A percentile compares a stretch with the other conserved stretches of the same genome.
These are phyloP conservation scores for Antigone vipio DNA, from an alignment of 2,113 vertebrate species.

Conservation along the genomic window DNA sequence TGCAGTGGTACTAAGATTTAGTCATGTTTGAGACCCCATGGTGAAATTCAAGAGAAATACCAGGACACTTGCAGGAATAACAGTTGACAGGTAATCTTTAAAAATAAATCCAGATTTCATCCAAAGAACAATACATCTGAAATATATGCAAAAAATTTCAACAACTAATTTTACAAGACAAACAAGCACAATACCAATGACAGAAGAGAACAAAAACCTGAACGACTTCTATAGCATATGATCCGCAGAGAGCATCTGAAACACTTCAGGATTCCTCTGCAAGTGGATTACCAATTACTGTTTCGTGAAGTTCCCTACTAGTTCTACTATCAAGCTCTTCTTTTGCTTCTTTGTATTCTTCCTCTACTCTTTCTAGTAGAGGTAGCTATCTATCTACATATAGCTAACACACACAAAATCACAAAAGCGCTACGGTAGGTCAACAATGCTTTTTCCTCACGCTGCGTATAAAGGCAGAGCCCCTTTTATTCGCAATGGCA, in stretches of 20 bases:
- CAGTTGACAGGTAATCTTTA: neutral
- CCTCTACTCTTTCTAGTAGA: neutral
- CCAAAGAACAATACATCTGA: neutral
- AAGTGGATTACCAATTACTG: neutral
- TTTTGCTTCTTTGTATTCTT: neutral
- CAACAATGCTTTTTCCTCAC: neutral
- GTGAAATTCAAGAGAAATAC: neutral
- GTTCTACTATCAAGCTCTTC: neutral
- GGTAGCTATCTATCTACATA: neutral
- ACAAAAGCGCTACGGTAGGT: neutral
- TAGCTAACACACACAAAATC: neutral
- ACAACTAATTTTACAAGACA: neutral
- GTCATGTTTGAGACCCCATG: rapidly evolving
- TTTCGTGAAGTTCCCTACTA: constrained; percentile 3
- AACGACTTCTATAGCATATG: neutral
- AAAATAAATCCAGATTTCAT: neutral
- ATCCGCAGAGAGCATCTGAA: neutral
- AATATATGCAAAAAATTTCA: rapidly evolving
- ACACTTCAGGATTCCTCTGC: constrained; percentile 21
- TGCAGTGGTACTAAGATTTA: neutral
- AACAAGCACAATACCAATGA: neutral
- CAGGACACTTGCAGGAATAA: neutral
- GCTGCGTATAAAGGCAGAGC: neutral
- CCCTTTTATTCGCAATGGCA: neutral
- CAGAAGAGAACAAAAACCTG: neutral